These are phyloP conservation scores for Dolichopus griseipennis DNA, from an alignment of 2,888 invertebrate genomes.

Conservation along the genomic window DNA sequence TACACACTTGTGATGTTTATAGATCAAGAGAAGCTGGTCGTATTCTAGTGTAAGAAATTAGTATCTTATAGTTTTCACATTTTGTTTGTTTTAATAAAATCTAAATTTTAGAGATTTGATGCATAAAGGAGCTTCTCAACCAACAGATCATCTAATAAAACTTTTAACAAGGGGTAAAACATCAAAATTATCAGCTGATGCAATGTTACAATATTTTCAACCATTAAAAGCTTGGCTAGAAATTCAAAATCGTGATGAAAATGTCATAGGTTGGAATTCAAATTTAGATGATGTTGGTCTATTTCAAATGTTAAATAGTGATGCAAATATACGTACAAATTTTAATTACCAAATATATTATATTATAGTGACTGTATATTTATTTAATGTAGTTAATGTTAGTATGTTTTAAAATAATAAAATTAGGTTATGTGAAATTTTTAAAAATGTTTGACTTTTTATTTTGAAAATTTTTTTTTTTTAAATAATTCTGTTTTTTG, in stretches of 20 bases:
- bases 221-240: constrained; percentile 71
- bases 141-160: constrained; percentile 64
- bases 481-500: too few species aligned
- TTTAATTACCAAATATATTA: background rate
- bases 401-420: too few species aligned
- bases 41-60: constrained; percentile 57
- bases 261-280: constrained; percentile 66
- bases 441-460: too few species aligned
- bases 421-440: too few species aligned
- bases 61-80: background rate
- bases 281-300: constrained; percentile 57
- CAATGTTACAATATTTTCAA: constrained; percentile 72
- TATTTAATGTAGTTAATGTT: too few species aligned
- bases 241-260: constrained; percentile 62
- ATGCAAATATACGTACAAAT: background rate
- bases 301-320: constrained; percentile 31
- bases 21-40: constrained; percentile 70
- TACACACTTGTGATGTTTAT: constrained; percentile 76
- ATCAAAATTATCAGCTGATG: constrained; percentile 63
- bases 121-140: constrained; percentile 57
- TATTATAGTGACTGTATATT: background rate
- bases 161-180: constrained; percentile 60
- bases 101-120: constrained; percentile 53
- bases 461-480: too few species aligned
- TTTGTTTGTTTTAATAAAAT: background rate